Evolutionary conservation across 2,113 vertebrate genomes (phyloP).

Genomic region (Rissa tridactyla): DNA sequence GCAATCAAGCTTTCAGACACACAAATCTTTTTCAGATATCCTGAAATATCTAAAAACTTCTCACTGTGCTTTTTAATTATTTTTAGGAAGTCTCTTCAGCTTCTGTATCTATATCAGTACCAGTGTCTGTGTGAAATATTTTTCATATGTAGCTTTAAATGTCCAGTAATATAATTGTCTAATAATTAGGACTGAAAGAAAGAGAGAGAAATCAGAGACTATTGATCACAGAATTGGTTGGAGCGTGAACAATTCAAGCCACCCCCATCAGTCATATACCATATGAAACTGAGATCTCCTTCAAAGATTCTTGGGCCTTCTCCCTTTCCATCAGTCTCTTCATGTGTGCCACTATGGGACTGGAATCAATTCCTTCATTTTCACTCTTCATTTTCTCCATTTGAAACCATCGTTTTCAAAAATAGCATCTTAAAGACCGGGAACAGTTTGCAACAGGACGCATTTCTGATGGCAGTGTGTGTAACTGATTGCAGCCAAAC

Average conservation of each 20-base stretch:
- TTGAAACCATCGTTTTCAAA: not conserved
- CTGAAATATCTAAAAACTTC: not conserved
- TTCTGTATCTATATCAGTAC: not conserved
- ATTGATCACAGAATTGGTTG: not conserved
- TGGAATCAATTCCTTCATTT: not conserved
- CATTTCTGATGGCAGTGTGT: not conserved
- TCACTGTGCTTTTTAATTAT: not conserved
- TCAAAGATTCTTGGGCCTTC: not conserved
- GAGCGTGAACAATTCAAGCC: not conserved
- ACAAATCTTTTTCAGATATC: not conserved
- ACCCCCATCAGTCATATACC: not conserved
- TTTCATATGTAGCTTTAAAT: not conserved
- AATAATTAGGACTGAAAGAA: not conserved
- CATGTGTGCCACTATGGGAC: not conserved
- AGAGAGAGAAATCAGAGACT: not conserved
- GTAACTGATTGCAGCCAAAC: not conserved
- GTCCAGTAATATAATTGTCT: not conserved
- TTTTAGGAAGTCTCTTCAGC: not conserved
- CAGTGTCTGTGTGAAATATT: not conserved
- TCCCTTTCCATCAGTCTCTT: not conserved
- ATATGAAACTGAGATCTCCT: not conserved
- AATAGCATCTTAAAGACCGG: not conserved
- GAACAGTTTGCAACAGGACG: not conserved
- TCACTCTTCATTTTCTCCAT: not conserved
- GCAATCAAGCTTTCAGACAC: not conserved